phyloP scores from a whole-genome alignment of 2,113 vertebrate genomes.

The Tachysurus fulvidraco region DNA sequence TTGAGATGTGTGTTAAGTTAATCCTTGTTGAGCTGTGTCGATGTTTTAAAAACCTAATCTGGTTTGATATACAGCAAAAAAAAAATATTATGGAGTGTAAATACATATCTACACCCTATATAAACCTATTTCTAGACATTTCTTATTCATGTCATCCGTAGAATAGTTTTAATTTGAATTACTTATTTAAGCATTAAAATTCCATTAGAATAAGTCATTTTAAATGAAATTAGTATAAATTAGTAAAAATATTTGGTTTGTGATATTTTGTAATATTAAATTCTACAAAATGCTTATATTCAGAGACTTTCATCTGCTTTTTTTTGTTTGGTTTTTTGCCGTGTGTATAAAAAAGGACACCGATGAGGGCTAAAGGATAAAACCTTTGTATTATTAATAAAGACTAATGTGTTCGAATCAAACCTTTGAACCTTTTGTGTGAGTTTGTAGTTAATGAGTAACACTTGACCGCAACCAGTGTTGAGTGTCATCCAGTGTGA shows the following conservation, averaged over 20 bases:
- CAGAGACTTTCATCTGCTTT: neutral
- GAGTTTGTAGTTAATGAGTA: conserved; percentile 42
- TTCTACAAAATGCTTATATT: neutral
- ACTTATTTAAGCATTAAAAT: neutral
- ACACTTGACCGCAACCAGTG: conserved; percentile 17
- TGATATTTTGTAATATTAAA: neutral
- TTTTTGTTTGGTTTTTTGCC: conserved; percentile 21
- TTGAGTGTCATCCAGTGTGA: conserved; percentile 16
- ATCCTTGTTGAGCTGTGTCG: conserved; percentile 22
- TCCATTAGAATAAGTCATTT: neutral
- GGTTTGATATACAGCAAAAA: neutral
- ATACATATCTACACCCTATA: neutral
- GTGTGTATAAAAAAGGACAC: conserved; percentile 28
- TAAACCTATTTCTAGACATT: neutral
- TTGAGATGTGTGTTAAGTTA: conserved; percentile 49
- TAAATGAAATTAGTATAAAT: neutral
- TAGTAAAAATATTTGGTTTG: neutral
- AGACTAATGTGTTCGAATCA: conserved; percentile 32
- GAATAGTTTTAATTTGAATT: neutral
- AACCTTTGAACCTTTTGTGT: conserved; percentile 8
- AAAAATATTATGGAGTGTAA: neutral
- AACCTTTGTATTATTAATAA: neutral
- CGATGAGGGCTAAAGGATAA: neutral
- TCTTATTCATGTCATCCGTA: neutral
- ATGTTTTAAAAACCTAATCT: neutral